phyloP scores from a whole-genome alignment of 2,113 vertebrate species.

The Microtus ochrogaster region DNA sequence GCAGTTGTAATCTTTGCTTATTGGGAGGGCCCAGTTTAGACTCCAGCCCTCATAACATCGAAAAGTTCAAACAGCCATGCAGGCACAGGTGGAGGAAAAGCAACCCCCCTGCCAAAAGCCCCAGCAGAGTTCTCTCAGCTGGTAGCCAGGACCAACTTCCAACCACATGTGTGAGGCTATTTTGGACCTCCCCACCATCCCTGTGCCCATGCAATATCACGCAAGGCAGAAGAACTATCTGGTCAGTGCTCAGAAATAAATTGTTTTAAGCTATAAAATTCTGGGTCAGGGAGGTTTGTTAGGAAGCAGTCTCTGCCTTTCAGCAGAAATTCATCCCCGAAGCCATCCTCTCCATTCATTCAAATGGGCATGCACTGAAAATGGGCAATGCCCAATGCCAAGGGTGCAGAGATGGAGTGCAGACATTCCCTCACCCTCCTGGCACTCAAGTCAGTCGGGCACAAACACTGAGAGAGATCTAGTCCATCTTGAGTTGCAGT shows the following conservation, averaged over 20 bases:
- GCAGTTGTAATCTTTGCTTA: neutral
- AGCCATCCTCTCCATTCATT: conserved; percentile 8
- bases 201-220: conserved; percentile 3
- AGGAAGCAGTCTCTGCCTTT: conserved; percentile 26
- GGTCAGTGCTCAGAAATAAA: conserved; percentile 6
- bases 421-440: neutral
- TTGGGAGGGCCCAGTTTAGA: conserved; percentile 25
- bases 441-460: neutral
- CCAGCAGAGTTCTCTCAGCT: conserved; percentile 34
- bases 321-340: conserved; percentile 3
- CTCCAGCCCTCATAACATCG: neutral
- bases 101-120: conserved; percentile 33
- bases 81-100: conserved; percentile 29
- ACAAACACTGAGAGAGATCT: neutral
- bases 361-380: neutral
- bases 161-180: conserved; percentile 30
- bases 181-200: conserved; percentile 51
- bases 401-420: neutral
- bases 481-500: neutral
- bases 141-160: conserved; percentile 52
- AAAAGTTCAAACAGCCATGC: conserved; percentile 16
- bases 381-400: neutral
- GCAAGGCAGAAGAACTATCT: conserved; percentile 23
- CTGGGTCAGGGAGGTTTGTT: neutral
- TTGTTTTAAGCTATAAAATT: conserved; percentile 52